Conservation (phyloP, 2,113 vertebrate genomes). For the Istiophorus platypterus region DNA sequence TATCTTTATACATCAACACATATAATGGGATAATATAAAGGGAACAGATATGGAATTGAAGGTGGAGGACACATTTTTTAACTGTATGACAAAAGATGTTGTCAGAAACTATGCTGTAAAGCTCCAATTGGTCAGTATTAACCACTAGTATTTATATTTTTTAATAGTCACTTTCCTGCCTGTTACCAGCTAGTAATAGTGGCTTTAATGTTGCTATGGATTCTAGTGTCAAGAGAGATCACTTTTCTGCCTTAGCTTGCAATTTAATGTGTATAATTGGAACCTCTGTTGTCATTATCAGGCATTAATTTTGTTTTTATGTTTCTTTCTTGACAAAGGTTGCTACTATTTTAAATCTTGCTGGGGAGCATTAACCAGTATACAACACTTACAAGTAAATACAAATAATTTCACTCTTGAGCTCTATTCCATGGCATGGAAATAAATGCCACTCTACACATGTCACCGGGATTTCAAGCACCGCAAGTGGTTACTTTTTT, state of each 20-base stretch:
- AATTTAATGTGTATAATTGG: background rate
- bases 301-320: background rate
- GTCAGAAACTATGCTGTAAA: slow-evolving; percentile 3
- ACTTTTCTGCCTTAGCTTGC: background rate
- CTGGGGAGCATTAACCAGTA: background rate
- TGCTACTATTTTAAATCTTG: background rate
- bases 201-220: slow-evolving; percentile 7
- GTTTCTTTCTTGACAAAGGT: background rate
- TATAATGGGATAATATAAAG: slow-evolving; percentile 1
- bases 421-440: background rate
- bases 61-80: no score
- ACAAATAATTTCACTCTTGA: background rate
- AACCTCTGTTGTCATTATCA: background rate
- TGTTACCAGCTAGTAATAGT: background rate
- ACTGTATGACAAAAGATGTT: background rate
- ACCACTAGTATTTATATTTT: slow-evolving; percentile 20
- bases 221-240: background rate
- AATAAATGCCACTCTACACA: background rate
- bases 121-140: background rate
- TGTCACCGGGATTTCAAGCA: background rate
- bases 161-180: background rate
- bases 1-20: slow-evolving; percentile 4
- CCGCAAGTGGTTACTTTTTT: background rate
- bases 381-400: background rate
- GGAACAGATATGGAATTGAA: background rate